Base-by-base conservation (phyloP, 2,888 invertebrate species). In the Lasioglossum vierecki region DNA sequence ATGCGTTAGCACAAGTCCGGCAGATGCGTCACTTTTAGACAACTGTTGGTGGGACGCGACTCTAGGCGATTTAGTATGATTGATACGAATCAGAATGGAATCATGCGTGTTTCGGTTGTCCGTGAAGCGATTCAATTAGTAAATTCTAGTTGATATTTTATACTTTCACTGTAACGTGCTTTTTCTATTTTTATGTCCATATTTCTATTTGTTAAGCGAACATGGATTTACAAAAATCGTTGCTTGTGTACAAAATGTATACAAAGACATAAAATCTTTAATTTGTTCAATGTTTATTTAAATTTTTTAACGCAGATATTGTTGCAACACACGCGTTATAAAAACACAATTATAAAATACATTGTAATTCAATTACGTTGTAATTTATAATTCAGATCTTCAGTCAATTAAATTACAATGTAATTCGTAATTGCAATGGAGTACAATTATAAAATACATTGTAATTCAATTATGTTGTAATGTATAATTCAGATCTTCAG, bases 1-100 rank as follows among this genome's bases (percentile, higher is more conserved):
- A 76, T 85, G 77, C 83, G 79, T 84, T 87, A 86, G 80, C 88
- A 86, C 81, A 86, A 78, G 85, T 76, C 79, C 82, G 86, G 88
- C 90, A 90, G 90, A 90, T 90, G 91, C 76, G 79, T 66, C 66
- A 18, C 44, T 80, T 53, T 46, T 60, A 66, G 60, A 60, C 30
- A 30, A 74, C 35, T 76, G 73, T 80, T 74, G 68, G 68, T 39
- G n/a, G 4, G n/a, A 70, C 41, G 35, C n/a, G 68, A 70, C 41
- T 35, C 44, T 79, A 76, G 75, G 82, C 82, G 78, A 30, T 78
- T 76, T 79, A 41, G 71, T 75, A 18, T 76, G 71, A 82, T 78
- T 78, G 85, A 79, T 80, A 57, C 68, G 80, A 85, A 80, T 86
- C 86, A 68, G 53, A 68, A 80, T 70, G 44, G 41, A 22, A 30